These are phyloP conservation scores for Lycodopsis pacificus DNA, from an alignment of 2,797 vertebrate species.

Conservation along the genomic window DNA sequence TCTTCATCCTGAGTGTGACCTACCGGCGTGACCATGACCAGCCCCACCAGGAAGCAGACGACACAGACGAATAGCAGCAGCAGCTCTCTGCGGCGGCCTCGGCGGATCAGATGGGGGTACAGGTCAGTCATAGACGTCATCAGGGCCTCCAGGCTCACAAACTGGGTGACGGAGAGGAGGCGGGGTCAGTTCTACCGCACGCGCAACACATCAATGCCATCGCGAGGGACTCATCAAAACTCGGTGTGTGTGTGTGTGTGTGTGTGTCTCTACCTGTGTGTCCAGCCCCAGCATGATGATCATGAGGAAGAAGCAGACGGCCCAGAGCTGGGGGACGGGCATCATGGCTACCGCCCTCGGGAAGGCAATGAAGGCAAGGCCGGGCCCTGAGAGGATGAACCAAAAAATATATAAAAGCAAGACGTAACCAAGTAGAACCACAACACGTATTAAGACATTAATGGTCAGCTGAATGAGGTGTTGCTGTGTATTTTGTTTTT, in stretches of 20 bases:
- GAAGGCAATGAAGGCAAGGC: conserved; percentile 92
- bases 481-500: background rate
- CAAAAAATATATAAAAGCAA: background rate
- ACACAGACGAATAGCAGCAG: conserved; percentile 87
- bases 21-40: conserved; percentile 92
- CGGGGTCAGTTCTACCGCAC: background rate
- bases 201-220: background rate
- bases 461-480: background rate
- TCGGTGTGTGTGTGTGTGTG: background rate
- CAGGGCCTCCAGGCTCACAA: conserved; percentile 93
- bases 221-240: background rate
- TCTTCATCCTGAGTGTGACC: conserved; percentile 21
- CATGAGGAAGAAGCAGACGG: conserved; percentile 96
- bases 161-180: conserved; percentile 77
- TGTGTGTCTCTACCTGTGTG: conserved; percentile 87
- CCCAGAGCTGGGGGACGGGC: conserved; percentile 93
- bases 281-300: conserved; percentile 94
- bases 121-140: conserved; percentile 91
- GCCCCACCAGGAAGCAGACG: conserved; percentile 88
- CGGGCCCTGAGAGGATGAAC: conserved; percentile 85
- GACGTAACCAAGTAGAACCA: background rate
- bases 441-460: background rate
- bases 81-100: conserved; percentile 86
- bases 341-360: conserved; percentile 94
- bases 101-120: conserved; percentile 87